These are phyloP conservation scores for Brachyptera putata DNA, from an alignment of 2,888 invertebrate genomes.

Conservation along the genomic window DNA sequence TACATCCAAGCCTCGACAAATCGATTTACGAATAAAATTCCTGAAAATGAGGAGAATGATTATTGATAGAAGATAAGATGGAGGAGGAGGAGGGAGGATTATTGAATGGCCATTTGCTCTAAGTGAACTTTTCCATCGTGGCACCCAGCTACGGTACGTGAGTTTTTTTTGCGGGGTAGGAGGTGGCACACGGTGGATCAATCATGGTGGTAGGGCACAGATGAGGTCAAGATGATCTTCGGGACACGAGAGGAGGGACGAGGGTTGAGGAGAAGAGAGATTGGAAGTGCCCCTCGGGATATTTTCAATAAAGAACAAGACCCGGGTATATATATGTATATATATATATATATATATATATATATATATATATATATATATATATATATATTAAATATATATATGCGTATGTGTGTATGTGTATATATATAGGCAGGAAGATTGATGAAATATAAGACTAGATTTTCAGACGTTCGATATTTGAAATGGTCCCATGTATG, in stretches of 20 bases:
- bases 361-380: not conserved
- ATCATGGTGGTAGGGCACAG: constrained; percentile 3
- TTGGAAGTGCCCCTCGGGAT: constrained; percentile 17
- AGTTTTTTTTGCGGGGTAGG: not conserved
- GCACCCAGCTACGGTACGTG: not conserved
- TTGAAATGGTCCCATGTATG: too few species aligned
- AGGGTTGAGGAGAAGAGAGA: not conserved
- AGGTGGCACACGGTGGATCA: not conserved
- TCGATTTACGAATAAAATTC: too few species aligned
- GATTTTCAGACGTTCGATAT: too few species aligned
- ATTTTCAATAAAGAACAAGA: constrained; percentile 17
- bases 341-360: not conserved
- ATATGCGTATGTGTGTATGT: not conserved
- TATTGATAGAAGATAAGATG: too few species aligned
- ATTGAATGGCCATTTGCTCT: not conserved
- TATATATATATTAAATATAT: too few species aligned
- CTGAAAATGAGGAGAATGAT: not conserved
- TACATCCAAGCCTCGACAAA: too few species aligned
- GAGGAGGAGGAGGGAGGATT: not conserved
- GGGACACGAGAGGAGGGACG: not conserved
- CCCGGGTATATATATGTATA: too few species aligned
- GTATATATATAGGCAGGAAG: not conserved
- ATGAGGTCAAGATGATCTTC: constrained; percentile 21
- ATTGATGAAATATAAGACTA: too few species aligned
- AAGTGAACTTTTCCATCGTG: not conserved